Evolutionary conservation across 2,797 vertebrate species (phyloP).

Genomic region (Sphenopsis melanotis): DNA sequence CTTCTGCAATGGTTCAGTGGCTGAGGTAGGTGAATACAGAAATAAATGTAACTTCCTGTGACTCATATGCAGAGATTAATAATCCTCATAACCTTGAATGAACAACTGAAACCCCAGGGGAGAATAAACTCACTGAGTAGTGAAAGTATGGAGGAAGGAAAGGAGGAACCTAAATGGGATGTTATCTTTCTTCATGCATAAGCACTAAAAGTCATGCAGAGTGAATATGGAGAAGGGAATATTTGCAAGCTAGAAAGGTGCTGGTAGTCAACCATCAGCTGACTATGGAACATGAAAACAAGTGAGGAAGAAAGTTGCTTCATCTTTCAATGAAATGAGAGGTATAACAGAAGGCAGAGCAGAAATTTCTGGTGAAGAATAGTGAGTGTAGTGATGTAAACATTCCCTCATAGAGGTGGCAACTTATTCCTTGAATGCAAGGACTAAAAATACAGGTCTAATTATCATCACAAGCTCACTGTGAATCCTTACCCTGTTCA

Average conservation of each 20-base stretch:
- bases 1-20: not conserved
- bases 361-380: not conserved
- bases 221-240: not conserved
- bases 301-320: not conserved
- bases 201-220: not conserved
- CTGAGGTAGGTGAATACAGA: not conserved
- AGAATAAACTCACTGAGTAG: slow-evolving; percentile 13
- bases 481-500: not conserved
- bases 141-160: not conserved
- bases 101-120: not conserved
- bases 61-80: not conserved
- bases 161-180: not conserved
- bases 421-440: not conserved
- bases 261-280: not conserved
- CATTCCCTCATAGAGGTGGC: accelerated
- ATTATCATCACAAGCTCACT: not conserved
- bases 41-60: slow-evolving; percentile 22
- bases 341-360: not conserved
- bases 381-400: not conserved
- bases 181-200: not conserved
- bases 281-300: not conserved
- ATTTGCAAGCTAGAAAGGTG: not conserved
- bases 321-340: not conserved
- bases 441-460: not conserved
- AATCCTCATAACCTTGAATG: slow-evolving; percentile 7